Evolutionary conservation across 37 sponge, comb jelly and placozoan species (phyloP).

Genomic region (Bolinopsis microptera): DNA sequence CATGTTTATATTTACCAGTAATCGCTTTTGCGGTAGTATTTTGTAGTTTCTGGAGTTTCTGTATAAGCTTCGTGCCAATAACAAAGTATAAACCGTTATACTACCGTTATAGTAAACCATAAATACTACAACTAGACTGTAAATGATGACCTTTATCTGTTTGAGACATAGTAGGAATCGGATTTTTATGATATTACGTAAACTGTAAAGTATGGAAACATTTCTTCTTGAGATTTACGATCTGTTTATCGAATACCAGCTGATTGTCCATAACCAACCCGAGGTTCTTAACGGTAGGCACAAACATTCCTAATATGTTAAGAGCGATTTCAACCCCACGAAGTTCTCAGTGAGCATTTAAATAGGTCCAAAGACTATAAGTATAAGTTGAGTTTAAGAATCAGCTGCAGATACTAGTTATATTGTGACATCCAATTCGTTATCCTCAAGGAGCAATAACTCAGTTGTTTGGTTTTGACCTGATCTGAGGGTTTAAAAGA

Average conservation of each 20-base stretch:
- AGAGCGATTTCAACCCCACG: too few species aligned
- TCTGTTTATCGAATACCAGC: not conserved
- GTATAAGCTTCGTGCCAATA: not conserved
- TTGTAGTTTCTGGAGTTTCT: not conserved
- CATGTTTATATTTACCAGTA: constrained; percentile 16
- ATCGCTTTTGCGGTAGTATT: not conserved
- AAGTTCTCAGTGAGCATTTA: not conserved
- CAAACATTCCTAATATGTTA: not conserved
- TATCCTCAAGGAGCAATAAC: too few species aligned
- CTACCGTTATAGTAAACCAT: not conserved
- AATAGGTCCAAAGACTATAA: not conserved
- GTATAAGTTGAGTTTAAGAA: not conserved
- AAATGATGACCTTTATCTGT: not conserved
- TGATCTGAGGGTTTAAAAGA: not conserved
- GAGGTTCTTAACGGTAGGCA: not conserved
- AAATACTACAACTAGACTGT: not conserved
- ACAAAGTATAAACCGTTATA: not conserved
- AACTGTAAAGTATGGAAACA: not conserved
- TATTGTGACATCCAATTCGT: too few species aligned
- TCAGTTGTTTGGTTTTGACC: too few species aligned
- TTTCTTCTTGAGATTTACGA: not conserved
- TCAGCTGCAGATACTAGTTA: not conserved
- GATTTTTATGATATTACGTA: not conserved
- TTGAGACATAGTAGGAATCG: not conserved
- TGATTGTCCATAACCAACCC: not conserved